These are phyloP conservation scores for Alitta virens DNA, from an alignment of 2,888 invertebrate species.

Conservation along the genomic window DNA sequence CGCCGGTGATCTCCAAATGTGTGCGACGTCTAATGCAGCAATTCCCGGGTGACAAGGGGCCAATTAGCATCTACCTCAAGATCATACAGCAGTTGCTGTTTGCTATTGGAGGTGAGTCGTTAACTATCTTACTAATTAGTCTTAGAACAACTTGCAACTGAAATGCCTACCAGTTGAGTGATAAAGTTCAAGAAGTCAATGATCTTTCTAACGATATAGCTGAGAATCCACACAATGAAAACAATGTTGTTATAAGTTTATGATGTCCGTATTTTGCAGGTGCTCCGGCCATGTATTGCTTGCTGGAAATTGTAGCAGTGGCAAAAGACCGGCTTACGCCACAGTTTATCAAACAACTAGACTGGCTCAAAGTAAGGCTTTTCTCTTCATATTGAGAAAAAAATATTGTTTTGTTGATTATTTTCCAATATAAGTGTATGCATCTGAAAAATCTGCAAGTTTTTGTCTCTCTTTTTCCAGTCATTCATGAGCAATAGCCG, in stretches of 20 bases:
- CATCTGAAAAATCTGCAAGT: background rate
- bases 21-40: constrained; percentile 65
- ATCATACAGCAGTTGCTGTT: constrained; percentile 58
- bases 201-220: no score
- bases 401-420: no score
- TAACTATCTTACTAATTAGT: no score
- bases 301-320: constrained; percentile 82
- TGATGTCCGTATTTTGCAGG: constrained; percentile 28
- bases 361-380: constrained; percentile 63
- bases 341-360: constrained; percentile 66
- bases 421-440: background rate
- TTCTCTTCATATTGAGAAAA: no score
- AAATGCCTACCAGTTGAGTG: no score
- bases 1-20: constrained; percentile 46
- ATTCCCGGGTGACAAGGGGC: constrained; percentile 58
- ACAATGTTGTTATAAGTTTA: no score
- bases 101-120: constrained; percentile 62
- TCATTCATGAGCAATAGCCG: constrained; percentile 61
- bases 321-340: constrained; percentile 70
- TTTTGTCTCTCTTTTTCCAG: constrained; percentile 33
- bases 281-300: constrained; percentile 64
- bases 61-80: constrained; percentile 45
- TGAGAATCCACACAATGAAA: no score
- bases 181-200: no score
- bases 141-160: no score